These are phyloP conservation scores for Drosophila neoperkinsi DNA, from an alignment of 2,888 invertebrate species.

Conservation along the genomic window DNA sequence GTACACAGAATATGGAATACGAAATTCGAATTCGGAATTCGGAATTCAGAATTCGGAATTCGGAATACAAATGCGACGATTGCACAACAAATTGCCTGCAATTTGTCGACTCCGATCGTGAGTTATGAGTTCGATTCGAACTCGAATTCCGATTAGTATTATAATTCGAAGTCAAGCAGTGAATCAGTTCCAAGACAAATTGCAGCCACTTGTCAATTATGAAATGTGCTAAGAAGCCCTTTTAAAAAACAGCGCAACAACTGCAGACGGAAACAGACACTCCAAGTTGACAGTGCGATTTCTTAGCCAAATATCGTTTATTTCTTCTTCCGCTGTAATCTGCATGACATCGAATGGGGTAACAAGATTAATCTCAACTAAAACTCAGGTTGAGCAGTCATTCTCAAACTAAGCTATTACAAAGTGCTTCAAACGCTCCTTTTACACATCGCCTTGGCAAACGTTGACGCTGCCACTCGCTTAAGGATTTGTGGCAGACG, in stretches of 20 bases:
- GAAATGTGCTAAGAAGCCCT: constrained; percentile 39
- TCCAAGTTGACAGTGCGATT: not conserved
- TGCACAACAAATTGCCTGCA: constrained; percentile 57
- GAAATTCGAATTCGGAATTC: constrained; percentile 15
- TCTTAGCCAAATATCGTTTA: not conserved
- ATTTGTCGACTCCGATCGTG: constrained; percentile 56
- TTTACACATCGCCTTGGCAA: not conserved
- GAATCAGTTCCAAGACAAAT: constrained; percentile 35
- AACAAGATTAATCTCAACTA: not conserved
- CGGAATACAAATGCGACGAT: constrained; percentile 30
- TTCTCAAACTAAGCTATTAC: not conserved
- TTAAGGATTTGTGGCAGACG: not conserved
- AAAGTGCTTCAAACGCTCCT: not conserved
- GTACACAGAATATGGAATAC: constrained; percentile 26
- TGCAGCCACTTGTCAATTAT: constrained; percentile 33
- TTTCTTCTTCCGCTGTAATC: not conserved
- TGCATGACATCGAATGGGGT: not conserved
- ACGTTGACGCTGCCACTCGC: not conserved
- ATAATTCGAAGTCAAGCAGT: constrained; percentile 2
- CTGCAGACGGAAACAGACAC: not conserved
- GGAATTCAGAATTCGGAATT: constrained; percentile 12
- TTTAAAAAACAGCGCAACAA: not conserved
- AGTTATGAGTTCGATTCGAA: constrained; percentile 27
- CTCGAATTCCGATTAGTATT: constrained; percentile 12
- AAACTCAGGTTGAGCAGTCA: not conserved